Evolutionary conservation across 2,113 vertebrate genomes (phyloP), one percentile per base, ranked within the genome.

Genomic region (Lipotes vexillifer): DNA sequence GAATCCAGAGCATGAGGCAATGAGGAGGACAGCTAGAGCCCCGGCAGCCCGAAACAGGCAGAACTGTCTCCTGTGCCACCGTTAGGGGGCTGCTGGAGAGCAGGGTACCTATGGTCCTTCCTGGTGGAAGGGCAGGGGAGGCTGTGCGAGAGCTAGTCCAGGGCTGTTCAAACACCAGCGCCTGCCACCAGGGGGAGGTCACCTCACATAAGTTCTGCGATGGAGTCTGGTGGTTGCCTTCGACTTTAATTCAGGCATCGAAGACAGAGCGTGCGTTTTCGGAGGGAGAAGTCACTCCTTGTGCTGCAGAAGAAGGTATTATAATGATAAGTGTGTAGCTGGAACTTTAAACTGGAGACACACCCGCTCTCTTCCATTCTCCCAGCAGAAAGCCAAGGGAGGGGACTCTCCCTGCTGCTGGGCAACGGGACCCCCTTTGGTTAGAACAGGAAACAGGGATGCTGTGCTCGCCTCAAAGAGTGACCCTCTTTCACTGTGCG

Each of bases 101-200:
- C 80, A 55, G 31, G 44, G 52, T 25, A 6, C 66, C 69, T 52
- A 4, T 17, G 65, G 14, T 3, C 36, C 33, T 8, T 20, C 44
- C 23, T 41, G 8, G 10, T 12, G n/a, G 55, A 44, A 20, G 49
- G 5, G 27, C 59, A 0, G 27, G 25, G 49, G 63, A 13, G 63
- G 21, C 9, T 18, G 55, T 23, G 69, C 14, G 18, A 29, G 81
- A 17, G 31, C 49, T 4, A 18, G 69, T 12, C 49, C 38, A 0
- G 2, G 18, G 41, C 74, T 12, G 27, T 33, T 38, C n/a, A 1
- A 46, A 20, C 52, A 31, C 93, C 94, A 41, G 17, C 2, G 9
- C 15, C 66, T 1, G 12, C 97, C 98, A 93, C 97, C 52, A 97
- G 96, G 78, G 98, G 96, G 96, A 27, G 96, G 96, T 91, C 81